These are phyloP conservation scores for mouse (Mus musculus) DNA, from an alignment of 2,113 vertebrate species.

Conservation along the genomic window DNA sequence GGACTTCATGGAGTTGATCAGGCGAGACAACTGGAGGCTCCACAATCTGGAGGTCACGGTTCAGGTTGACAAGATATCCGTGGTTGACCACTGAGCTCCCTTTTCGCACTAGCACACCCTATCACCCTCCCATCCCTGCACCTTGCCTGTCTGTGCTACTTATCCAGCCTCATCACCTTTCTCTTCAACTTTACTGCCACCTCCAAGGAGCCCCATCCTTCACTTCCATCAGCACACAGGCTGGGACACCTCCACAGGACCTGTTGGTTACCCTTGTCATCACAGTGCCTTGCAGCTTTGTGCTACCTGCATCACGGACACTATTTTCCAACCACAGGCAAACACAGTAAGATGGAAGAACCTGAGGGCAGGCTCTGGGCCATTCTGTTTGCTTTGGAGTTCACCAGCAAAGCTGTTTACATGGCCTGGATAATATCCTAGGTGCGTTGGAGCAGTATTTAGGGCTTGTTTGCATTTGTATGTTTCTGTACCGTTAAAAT, in stretches of 20 bases:
- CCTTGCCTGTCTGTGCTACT: neutral
- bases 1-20: neutral
- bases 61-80: neutral
- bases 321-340: neutral
- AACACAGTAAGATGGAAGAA: neutral
- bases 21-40: neutral
- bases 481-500: accelerated
- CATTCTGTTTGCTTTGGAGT: neutral
- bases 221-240: neutral
- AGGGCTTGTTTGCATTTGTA: neutral
- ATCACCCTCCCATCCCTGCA: neutral
- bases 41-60: neutral
- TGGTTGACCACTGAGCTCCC: too few relatives aligned
- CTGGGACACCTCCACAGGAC: neutral
- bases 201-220: neutral
- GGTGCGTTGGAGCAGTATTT: neutral
- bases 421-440: neutral
- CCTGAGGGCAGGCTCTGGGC: too few relatives aligned
- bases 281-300: neutral
- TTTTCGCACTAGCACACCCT: accelerated
- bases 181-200: neutral
- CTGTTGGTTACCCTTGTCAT: neutral
- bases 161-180: neutral
- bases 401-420: neutral
- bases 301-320: neutral